Evolutionary conservation across 2,797 vertebrate genomes (phyloP).

Genomic region (Tragopan temminckii): DNA sequence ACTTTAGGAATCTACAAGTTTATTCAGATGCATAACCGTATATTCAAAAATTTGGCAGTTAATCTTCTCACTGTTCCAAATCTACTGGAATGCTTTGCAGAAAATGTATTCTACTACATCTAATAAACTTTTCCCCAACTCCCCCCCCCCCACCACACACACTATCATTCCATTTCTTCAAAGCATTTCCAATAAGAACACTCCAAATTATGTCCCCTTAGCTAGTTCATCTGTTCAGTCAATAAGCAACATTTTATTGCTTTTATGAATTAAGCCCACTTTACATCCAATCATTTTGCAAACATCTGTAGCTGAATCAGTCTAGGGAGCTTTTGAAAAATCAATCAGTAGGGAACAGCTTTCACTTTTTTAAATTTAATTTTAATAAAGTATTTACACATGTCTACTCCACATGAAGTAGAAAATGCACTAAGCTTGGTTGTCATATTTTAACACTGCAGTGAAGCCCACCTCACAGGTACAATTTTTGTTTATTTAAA

Average conservation of each 20-base stretch:
- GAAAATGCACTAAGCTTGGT: conserved; percentile 20
- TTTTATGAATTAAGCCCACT: conserved; percentile 85
- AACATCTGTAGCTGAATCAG: conserved; percentile 83
- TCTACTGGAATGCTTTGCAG: conserved; percentile 57
- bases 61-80: conserved; percentile 55
- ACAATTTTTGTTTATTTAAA: not conserved
- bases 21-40: not conserved
- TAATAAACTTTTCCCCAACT: conserved; percentile 64
- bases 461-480: not conserved
- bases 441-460: not conserved
- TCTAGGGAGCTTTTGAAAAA: conserved; percentile 84
- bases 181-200: conserved; percentile 80
- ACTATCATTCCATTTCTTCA: conserved; percentile 75
- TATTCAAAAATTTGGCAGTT: conserved; percentile 42
- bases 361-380: conserved; percentile 71
- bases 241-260: conserved; percentile 82
- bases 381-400: conserved; percentile 84
- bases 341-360: conserved; percentile 83
- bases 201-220: conserved; percentile 81
- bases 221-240: conserved; percentile 83
- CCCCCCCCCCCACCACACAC: not conserved
- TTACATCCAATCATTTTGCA: conserved; percentile 82
- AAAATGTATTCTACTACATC: conserved; percentile 71
- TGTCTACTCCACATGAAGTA: conserved; percentile 69
- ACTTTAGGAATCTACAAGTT: conserved; percentile 18